Conservation (phyloP, 2,797 vertebrate genomes). For the Hydrophis major region DNA sequence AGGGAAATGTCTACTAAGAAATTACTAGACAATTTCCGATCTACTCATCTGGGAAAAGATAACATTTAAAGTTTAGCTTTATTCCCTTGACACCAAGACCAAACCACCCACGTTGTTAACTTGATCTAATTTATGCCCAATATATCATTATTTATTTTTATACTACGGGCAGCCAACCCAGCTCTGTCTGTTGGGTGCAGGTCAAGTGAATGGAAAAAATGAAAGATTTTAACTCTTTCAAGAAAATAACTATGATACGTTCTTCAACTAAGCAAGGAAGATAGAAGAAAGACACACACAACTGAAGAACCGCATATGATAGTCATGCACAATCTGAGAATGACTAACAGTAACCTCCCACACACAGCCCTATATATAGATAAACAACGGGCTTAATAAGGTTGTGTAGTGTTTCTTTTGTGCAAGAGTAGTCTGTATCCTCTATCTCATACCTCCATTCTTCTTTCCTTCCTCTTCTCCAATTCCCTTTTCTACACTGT, state of each 20-base stretch:
- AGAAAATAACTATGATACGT: neutral
- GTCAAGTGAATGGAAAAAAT: neutral
- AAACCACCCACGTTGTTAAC: neutral
- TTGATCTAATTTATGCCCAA: neutral
- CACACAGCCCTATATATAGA: neutral
- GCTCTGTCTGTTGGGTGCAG: neutral
- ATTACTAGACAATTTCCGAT: neutral
- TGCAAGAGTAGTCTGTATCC: neutral
- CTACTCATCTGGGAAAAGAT: neutral
- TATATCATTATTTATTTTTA: neutral
- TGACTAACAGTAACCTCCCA: neutral
- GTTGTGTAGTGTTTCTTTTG: neutral
- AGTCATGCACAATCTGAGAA: neutral
- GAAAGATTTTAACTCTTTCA: neutral
- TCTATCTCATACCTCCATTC: neutral
- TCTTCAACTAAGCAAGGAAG: neutral
- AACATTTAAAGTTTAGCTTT: neutral
- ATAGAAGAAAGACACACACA: neutral
- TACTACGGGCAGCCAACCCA: neutral
- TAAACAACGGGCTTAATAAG: neutral
- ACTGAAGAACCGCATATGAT: neutral
- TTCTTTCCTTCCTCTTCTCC: neutral
- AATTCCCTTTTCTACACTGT: neutral
- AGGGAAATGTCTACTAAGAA: neutral
- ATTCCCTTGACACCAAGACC: neutral